Evolutionary conservation across 1,140 invertebrate genomes (phyloP).

Genomic region (Eciton burchellii): DNA sequence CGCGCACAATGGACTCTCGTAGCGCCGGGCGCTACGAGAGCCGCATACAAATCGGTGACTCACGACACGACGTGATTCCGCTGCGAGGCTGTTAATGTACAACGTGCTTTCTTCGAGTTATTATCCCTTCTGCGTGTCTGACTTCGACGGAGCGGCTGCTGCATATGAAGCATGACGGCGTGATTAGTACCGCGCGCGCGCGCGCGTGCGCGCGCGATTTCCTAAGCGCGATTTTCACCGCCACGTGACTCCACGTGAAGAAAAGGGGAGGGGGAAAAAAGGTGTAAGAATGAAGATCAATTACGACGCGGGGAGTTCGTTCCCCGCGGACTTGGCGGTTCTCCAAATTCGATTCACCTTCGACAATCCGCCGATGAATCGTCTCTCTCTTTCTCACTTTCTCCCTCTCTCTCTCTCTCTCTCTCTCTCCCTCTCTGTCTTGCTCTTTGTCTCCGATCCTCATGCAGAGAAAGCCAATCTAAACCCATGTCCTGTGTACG

Average conservation of each 20-base stretch:
- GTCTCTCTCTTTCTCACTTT: background rate
- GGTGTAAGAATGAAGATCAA: slow-evolving; percentile 25
- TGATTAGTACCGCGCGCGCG: slow-evolving; percentile 36
- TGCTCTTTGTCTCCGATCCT: no score
- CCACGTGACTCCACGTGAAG: slow-evolving; percentile 6
- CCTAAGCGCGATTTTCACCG: slow-evolving; percentile 55
- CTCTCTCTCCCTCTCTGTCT: no score
- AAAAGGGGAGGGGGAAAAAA: slow-evolving; percentile 9
- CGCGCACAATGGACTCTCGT: slow-evolving; percentile 70
- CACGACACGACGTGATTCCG: slow-evolving; percentile 42
- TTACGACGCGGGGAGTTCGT: slow-evolving; percentile 18
- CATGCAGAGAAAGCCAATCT: no score
- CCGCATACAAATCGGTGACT: slow-evolving; percentile 67
- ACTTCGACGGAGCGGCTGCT: background rate
- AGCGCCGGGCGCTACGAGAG: slow-evolving; percentile 57
- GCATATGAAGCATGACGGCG: slow-evolving; percentile 48
- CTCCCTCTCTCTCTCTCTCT: no score
- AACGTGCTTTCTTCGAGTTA: slow-evolving; percentile 2
- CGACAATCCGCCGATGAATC: background rate
- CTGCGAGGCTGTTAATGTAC: slow-evolving; percentile 5
- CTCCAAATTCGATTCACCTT: background rate
- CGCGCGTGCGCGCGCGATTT: background rate
- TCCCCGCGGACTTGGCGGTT: background rate
- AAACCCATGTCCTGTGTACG: no score
- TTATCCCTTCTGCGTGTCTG: slow-evolving; percentile 29